Base-by-base conservation (phyloP, 2,113 vertebrate species). In the Synchiropus splendidus region DNA sequence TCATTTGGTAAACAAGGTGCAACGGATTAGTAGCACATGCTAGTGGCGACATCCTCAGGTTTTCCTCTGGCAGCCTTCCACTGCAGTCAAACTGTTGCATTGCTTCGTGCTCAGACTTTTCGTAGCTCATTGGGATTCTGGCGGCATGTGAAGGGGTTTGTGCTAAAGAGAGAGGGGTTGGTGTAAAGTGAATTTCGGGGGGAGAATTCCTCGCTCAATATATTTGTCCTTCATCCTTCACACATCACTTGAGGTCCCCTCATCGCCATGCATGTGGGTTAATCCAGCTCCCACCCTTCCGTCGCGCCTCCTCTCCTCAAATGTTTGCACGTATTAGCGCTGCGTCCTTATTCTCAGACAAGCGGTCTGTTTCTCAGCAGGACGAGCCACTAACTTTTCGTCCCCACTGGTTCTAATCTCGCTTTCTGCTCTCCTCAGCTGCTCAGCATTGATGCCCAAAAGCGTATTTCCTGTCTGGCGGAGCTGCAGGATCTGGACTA, bases 381-480 rank as follows among this genome's bases (percentile, higher is more conserved):
- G 41, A 39, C 41, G 32, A 30, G 18, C 21, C 18, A 18, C 10
- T 12, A 52, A 44, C 51, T 54, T 64, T 64, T 51, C 10, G 38
- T 18, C 45, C 18, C 6, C 45, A 12, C 45, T 42, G 42, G 45
- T 41, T 31, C 43, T 56, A 16, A 48, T 17, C 45, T 13, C 35
- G 62, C 45, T 12, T 52, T 36, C 40, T 70, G 8, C 40, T 1
- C 0, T 59, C 56, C 61, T 72, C 80, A 99, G 95, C 54, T 99
- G 72, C 75, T 99, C 6, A 90, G 89, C 60, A 83, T 78, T 6
- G 89, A 93, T 54, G 84, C 86, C 0, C 77, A 92, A 58, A 87
- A 88, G 42, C 88, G 95, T 4, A 84, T 92, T 52, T 94, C 89
- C 56, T 87, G 85, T 61, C 77, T 98, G 47, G 80, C 81, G 0